Base-by-base conservation (phyloP, 2,113 vertebrate species). In the Mohoua ochrocephala region DNA sequence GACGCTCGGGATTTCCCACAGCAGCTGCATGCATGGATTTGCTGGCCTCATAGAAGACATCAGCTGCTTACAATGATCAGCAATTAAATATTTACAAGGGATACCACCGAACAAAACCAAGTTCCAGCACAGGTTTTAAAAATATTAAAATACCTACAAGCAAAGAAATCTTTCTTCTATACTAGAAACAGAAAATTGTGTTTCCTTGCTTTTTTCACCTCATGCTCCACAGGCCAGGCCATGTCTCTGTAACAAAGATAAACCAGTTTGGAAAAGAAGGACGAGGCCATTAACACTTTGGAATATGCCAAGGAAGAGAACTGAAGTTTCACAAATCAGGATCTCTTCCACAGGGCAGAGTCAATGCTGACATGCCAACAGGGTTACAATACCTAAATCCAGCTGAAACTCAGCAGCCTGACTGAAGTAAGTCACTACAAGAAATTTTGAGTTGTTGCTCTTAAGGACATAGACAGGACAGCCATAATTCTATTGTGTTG, bases 61-160 rank as follows among this genome's bases (percentile, higher is more conserved):
- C 47, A 67, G 23, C 44, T 56, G 20, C 39, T 79, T 27, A 35
- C 8, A 85, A 19, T 18, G 8, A 39, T 37, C 18, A 57, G 35
- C 20, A 70, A 30, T 22, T 15, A 50, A 67, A n/a, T 37, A 64
- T 22, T 65, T 65, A 41, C 53, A 69, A 78, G 23, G 45, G 45
- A 63, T 14, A 31, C 2, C 54, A 37, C 28, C 35, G 53, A 95
- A 82, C 10, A 65, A 70, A 91, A 44, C 0, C 53, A 65, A 50
- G 13, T 20, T 49, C 39, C n/a, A 56, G 26, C 2, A 1, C 0
- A 54, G 11, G 5, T 35, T 84, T 77, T 70, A 13, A 10, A 49
- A 52, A 54, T 0, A 77, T 37, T 54, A 41, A 37, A 50, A 47
- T 21, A 81, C 3, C 54, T 44, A 50, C 17, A 64, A 68, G 28